Conservation (phyloP, 2,888 invertebrate species). For the Hirtodrosophila confusa region DNA sequence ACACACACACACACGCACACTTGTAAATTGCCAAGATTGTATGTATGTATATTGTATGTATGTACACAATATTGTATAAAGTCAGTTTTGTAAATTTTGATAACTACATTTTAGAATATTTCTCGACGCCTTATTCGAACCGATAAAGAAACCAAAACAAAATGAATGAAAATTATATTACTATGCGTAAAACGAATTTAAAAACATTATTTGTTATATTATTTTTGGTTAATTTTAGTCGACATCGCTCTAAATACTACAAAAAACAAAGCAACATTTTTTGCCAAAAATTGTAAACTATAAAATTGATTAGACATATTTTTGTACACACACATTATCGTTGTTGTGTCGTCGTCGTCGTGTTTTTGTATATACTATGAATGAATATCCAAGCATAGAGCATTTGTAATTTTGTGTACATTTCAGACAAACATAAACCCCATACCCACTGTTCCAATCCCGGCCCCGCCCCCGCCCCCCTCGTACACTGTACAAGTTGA, state of each 20-base stretch:
- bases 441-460: not conserved
- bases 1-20: constrained; percentile 35
- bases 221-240: constrained; percentile 7
- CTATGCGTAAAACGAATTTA: constrained; percentile 61
- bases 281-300: constrained; percentile 24
- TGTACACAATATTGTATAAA: constrained; percentile 58
- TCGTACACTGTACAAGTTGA: constrained; percentile 21
- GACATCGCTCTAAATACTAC: constrained; percentile 32
- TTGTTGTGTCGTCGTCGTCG: constrained; percentile 41
- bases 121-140: constrained; percentile 67
- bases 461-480: not conserved
- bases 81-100: constrained; percentile 68
- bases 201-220: constrained; percentile 21
- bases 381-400: constrained; percentile 37
- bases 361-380: constrained; percentile 57
- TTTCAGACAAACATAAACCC: constrained; percentile 31
- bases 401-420: constrained; percentile 60
- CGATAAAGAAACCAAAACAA: constrained; percentile 29
- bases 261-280: constrained; percentile 30
- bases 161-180: constrained; percentile 17
- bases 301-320: constrained; percentile 25
- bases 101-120: constrained; percentile 66
- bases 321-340: constrained; percentile 32
- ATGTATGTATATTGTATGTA: constrained; percentile 46
- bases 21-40: constrained; percentile 66